phyloP scores from a whole-genome alignment of 2,113 vertebrate genomes.

The Protobothrops mucrosquamatus region DNA sequence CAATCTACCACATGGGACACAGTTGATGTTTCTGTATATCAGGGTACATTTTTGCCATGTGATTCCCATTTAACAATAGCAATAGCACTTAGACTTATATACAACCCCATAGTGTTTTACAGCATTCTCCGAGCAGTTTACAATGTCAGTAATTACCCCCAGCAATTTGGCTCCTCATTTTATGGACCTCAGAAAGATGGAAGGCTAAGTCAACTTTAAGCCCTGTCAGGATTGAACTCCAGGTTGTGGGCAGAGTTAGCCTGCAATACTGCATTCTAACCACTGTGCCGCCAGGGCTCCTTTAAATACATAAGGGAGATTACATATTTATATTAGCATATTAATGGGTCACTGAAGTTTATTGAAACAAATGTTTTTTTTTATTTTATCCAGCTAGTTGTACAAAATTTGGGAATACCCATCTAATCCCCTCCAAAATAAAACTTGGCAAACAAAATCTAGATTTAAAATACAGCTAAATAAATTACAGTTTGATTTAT shows the following conservation, averaged over 20 bases:
- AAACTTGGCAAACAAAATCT: constrained; percentile 22
- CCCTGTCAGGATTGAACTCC: too few relatives aligned
- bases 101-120: too few relatives aligned
- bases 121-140: too few relatives aligned
- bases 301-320: background rate
- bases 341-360: constrained; percentile 31
- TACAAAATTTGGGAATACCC: constrained; percentile 22
- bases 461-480: constrained; percentile 40
- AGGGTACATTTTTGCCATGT: background rate
- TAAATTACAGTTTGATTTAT: constrained; percentile 1
- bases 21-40: background rate
- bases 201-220: too few relatives aligned
- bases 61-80: background rate
- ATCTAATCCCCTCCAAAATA: constrained; percentile 47
- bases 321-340: background rate
- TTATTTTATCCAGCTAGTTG: background rate
- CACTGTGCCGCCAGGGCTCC: too few relatives aligned
- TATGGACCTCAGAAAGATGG: too few relatives aligned
- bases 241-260: too few relatives aligned
- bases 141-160: too few relatives aligned
- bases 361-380: constrained; percentile 21
- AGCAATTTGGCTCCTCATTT: too few relatives aligned
- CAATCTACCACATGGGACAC: background rate
- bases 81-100: too few relatives aligned
- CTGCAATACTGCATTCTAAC: too few relatives aligned